Percentiles rank a stretch among this genome's conserved stretches.
Evolutionary conservation across 1,140 invertebrate genomes (phyloP).

Genomic region (Oreohelix idahoensis): DNA sequence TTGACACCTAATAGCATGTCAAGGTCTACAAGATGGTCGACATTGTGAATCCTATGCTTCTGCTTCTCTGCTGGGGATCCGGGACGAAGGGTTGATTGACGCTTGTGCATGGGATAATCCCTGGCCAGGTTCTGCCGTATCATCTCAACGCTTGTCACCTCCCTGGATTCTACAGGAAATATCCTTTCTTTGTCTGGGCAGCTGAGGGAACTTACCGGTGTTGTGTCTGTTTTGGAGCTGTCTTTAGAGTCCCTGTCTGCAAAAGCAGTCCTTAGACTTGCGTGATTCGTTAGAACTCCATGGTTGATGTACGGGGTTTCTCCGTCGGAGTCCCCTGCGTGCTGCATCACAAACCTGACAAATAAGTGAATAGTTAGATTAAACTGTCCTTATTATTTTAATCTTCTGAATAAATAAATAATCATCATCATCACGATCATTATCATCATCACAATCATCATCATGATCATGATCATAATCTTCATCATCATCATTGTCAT

Average conservation of each 20-base stretch:
- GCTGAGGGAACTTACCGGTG: background rate
- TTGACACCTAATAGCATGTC: background rate
- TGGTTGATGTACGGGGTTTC: conserved; percentile 40
- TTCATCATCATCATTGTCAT: too few species aligned
- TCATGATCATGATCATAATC: too few species aligned
- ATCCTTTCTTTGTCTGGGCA: conserved; percentile 11
- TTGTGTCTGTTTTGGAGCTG: background rate
- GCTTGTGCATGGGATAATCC: conserved; percentile 20
- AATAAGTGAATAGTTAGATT: background rate
- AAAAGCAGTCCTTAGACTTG: background rate
- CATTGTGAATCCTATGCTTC: conserved; percentile 30
- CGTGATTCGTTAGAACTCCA: conserved; percentile 40
- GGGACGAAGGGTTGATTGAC: background rate
- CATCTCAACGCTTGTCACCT: background rate
- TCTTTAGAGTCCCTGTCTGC: conserved; percentile 21
- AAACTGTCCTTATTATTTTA: too few species aligned
- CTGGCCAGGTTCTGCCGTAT: conserved; percentile 19
- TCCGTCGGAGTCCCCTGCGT: background rate
- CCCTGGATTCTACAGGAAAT: background rate
- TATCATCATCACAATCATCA: too few species aligned
- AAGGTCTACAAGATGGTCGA: background rate
- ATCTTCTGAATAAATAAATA: too few species aligned
- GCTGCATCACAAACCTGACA: conserved; percentile 43
- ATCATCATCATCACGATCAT: too few species aligned
- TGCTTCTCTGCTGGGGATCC: conserved; percentile 37